Percentiles rank a stretch among this genome's conserved stretches.
Conservation (phyloP, 2,797 vertebrate species). For the Prionace glauca region DNA sequence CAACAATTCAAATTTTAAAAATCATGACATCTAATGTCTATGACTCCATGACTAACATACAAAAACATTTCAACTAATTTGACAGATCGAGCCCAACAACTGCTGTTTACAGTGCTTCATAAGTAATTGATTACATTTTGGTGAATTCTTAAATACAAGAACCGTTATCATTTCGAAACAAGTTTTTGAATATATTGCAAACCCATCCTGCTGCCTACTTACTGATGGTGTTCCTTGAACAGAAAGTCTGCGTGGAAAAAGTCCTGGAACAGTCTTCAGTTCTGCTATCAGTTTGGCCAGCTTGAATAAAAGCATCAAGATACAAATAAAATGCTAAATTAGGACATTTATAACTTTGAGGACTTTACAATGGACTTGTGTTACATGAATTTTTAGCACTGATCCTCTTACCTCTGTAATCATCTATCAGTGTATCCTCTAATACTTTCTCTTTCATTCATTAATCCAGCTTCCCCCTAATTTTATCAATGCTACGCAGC, state of each 20-base stretch:
- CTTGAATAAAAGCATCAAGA: conserved; percentile 53
- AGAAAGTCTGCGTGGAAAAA: conserved; percentile 60
- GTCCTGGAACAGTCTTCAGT: conserved; percentile 76
- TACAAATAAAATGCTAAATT: background rate
- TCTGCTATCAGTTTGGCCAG: conserved; percentile 94
- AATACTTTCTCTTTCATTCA: background rate
- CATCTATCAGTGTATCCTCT: background rate
- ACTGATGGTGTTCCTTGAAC: conserved; percentile 59
- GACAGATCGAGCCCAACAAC: background rate
- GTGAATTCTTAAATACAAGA: background rate
- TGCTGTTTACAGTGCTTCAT: background rate
- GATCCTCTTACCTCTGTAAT: background rate
- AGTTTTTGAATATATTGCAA: background rate
- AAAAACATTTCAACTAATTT: background rate
- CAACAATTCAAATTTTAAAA: background rate
- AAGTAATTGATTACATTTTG: background rate
- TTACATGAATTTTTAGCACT: background rate
- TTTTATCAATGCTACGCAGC: background rate
- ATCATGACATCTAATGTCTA: background rate
- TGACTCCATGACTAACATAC: no score
- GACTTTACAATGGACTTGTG: background rate
- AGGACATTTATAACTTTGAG: background rate
- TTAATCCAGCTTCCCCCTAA: background rate
- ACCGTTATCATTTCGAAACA: background rate
- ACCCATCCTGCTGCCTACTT: conserved; percentile 45